phyloP scores from a whole-genome alignment of 2,113 vertebrate genomes.

The Pangasianodon hypophthalmus region DNA sequence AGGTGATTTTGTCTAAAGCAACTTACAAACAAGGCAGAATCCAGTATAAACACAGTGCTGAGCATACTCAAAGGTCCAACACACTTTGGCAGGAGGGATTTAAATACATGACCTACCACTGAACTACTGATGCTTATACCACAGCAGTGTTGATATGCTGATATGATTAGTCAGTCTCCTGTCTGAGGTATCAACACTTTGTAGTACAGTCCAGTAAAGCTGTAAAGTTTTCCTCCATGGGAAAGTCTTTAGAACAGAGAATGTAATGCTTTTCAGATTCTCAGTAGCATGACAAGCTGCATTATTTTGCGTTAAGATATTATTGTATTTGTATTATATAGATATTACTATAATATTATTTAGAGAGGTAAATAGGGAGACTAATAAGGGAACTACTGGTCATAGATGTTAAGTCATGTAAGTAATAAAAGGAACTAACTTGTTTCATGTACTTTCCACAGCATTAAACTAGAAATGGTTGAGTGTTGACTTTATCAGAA shows the following conservation, averaged over 20 bases:
- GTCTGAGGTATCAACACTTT: neutral
- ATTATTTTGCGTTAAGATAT: too few species aligned
- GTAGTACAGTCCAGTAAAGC: neutral
- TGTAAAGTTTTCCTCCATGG: neutral
- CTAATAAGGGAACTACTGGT: neutral
- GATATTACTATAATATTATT: neutral
- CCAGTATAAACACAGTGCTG: neutral
- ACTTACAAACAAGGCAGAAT: neutral
- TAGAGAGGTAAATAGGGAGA: neutral
- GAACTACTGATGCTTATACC: neutral
- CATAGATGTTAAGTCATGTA: neutral
- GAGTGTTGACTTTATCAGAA: neutral
- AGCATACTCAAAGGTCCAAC: neutral
- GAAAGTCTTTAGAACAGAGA: too few species aligned
- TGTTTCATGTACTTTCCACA: too few species aligned
- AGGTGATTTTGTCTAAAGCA: neutral
- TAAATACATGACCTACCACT: neutral
- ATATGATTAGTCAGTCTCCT: neutral
- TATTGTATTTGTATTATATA: too few species aligned
- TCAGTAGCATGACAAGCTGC: too few species aligned
- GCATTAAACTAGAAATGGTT: neutral
- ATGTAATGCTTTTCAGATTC: too few species aligned
- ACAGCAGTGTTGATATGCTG: neutral
- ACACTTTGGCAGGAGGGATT: neutral
- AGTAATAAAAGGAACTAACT: neutral